Conservation (phyloP, 2,797 vertebrate genomes). For the Bradypodion ventrale region DNA sequence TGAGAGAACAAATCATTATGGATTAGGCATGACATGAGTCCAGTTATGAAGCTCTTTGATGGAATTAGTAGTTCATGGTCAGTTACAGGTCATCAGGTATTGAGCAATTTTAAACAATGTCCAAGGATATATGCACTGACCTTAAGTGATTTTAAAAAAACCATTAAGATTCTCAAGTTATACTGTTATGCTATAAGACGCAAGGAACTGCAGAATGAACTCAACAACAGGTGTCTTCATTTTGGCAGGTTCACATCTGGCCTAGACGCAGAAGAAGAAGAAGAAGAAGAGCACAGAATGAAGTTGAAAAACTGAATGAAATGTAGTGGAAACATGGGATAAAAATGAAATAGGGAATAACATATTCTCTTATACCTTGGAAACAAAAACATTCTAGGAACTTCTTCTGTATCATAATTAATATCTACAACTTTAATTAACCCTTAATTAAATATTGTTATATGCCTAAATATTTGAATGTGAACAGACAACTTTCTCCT, state of each 20-base stretch:
- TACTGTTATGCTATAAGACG: conserved; percentile 34
- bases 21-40: not conserved
- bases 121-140: not conserved
- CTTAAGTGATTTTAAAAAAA: conserved; percentile 42
- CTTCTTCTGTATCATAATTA: conserved; percentile 21
- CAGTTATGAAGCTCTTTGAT: not conserved
- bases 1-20: not conserved
- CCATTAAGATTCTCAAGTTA: conserved; percentile 41
- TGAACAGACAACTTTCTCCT: conserved; percentile 38
- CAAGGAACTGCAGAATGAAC: no score
- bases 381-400: not conserved
- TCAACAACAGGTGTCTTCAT: no score
- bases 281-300: conserved; percentile 38
- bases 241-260: no score
- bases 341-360: not conserved
- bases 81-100: not conserved
- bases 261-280: no score
- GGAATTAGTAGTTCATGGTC: not conserved
- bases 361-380: conserved; percentile 6
- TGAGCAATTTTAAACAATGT: not conserved
- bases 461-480: conserved; percentile 47
- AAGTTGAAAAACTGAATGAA: conserved; percentile 23
- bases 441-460: conserved; percentile 3
- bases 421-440: conserved; percentile 19
- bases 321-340: conserved; percentile 38